Percentiles rank a stretch among this genome's conserved stretches.
Conservation (phyloP, 2,888 invertebrate genomes). For the Lysandra coridon region DNA sequence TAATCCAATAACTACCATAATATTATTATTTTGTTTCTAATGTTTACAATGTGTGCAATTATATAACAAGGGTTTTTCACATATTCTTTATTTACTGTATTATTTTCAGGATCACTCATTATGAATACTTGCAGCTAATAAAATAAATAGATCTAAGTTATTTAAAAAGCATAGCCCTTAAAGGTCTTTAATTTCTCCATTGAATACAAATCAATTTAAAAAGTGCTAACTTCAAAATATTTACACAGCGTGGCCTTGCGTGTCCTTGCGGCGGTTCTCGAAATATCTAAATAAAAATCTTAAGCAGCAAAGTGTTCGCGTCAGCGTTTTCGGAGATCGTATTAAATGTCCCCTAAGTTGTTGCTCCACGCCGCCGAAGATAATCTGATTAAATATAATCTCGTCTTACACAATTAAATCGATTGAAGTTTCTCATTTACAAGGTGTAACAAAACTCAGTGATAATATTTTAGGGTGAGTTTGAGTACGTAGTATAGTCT, state of each 20-base stretch:
- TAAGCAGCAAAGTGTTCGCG: not conserved
- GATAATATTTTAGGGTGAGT: too few species aligned
- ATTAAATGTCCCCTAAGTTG: not conserved
- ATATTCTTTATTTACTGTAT: not conserved
- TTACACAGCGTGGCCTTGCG: not conserved
- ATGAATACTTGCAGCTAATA: not conserved
- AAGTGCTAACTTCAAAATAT: not conserved
- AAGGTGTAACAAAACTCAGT: too few species aligned
- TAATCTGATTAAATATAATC: slow-evolving; percentile 19
- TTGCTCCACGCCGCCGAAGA: not conserved
- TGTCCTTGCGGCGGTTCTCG: not conserved
- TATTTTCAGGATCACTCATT: not conserved
- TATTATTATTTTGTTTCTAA: too few species aligned
- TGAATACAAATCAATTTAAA: too few species aligned
- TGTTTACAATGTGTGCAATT: not conserved
- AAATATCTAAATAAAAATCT: slow-evolving; percentile 26
- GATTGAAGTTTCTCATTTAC: not conserved
- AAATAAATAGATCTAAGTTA: not conserved
- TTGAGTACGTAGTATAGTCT: too few species aligned
- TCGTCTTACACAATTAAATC: not conserved
- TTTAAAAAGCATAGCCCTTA: too few species aligned
- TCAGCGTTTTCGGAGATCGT: slow-evolving; percentile 18
- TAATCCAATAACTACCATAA: too few species aligned
- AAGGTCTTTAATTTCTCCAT: too few species aligned
- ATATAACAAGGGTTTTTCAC: not conserved